phyloP scores from a whole-genome alignment of 2,888 invertebrate species.

The Caenorhabditis panamensis region DNA sequence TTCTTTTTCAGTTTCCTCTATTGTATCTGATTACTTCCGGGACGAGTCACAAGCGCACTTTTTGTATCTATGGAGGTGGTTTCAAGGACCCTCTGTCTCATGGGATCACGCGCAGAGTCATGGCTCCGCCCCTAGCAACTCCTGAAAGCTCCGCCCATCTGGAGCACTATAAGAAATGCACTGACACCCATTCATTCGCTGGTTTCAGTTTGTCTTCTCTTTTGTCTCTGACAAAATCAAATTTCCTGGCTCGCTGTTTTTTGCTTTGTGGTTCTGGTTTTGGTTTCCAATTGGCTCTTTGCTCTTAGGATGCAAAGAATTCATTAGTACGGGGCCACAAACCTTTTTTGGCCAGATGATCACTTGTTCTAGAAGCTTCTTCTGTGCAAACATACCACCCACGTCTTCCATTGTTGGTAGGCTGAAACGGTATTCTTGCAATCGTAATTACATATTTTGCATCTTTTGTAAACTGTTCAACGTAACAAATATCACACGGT shows the following conservation, averaged over 20 bases:
- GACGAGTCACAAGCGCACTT: background rate
- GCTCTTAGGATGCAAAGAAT: background rate
- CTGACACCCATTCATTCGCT: too few species aligned
- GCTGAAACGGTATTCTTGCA: conserved; percentile 21
- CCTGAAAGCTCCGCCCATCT: background rate
- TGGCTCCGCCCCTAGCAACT: conserved; percentile 23
- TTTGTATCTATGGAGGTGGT: background rate
- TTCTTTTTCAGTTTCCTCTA: background rate
- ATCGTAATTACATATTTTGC: too few species aligned
- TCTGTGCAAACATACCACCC: conserved; percentile 75
- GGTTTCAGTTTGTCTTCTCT: too few species aligned
- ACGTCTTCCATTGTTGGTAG: conserved; percentile 67
- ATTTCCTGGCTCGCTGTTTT: conserved; percentile 1
- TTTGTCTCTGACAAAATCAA: conserved; percentile 13
- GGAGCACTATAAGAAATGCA: background rate
- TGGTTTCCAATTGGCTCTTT: conserved; percentile 4
- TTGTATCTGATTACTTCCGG: background rate
- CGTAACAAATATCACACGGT: conserved; percentile 42
- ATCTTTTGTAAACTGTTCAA: conserved; percentile 12
- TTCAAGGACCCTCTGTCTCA: background rate
- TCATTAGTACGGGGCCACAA: background rate
- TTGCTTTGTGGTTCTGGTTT: too few species aligned
- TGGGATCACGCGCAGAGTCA: background rate
- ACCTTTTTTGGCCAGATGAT: conserved; percentile 79
- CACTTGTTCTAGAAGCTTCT: conserved; percentile 73